Evolutionary conservation across 2,797 vertebrate species (phyloP), one percentile per base, ranked within the genome.

Genomic region (Betta splendens): DNA sequence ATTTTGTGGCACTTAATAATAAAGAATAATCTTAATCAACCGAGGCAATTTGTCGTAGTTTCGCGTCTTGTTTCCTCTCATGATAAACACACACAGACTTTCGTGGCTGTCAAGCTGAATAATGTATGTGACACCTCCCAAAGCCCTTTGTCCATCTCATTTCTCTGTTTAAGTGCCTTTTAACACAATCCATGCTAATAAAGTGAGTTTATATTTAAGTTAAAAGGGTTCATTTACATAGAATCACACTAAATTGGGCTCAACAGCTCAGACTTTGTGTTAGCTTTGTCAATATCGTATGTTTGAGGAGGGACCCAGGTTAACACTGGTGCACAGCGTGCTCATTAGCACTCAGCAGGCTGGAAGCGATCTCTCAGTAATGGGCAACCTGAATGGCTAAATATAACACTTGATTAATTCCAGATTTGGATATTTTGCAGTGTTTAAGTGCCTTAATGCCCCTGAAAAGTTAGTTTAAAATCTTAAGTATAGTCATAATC

Each of bases 1-100:
- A 92, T 93, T 93, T 92, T 92, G 91, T 93, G 89, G 90, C 91
- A 93, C 93, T 93, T 94, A 92, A 93, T 93, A 94, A 93, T 93
- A 92, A 94, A 94, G 91, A 91, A 87, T 89, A 91, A 92, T 89
- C 85, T 87, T 87, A 92, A 92, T 75, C 77, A 89, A 87, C 74
- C 73, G 73, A 68, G 60, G 71, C 56, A 58, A 66, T 77, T 78
- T 85, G 72, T 79, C 42, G 39, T n/a, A 64, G 50, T 83, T 61
- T 62, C 85, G 77, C 79, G 70, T 84, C 49, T 82, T 77, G n/a
- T 25, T 17, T 29, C 35, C n/a, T 32, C n/a, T 64, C 28, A 31
- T 25, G 16, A 40, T 32, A 16, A 20, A 37, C 49, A 47, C n/a
- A 55, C 31, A 45, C 31, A 17, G 26, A 17, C n/a, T 5, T 23